Evolutionary conservation across 2,113 vertebrate genomes (phyloP), one percentile per base, ranked within the genome.

Genomic region (Alouatta palliata): DNA sequence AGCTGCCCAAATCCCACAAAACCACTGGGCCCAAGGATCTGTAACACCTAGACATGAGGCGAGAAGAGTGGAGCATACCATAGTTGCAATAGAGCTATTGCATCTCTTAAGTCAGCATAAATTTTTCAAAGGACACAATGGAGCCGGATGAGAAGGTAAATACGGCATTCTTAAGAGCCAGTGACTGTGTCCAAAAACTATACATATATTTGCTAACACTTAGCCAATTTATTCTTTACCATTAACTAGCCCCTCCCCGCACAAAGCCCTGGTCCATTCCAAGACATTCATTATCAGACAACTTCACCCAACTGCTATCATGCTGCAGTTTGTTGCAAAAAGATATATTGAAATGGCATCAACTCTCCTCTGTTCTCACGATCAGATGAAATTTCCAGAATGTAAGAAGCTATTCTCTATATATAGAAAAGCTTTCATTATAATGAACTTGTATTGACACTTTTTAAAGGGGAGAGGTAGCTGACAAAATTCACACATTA

Each of bases 251-350:
- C 27, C 52, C 21, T 61, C 23, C 79, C 45, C 75, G 27, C 3
- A 17, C 14, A 35, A 32, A 32, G 77, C 81, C 23, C 25, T 81
- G 27, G 94, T 96, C 45, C 49, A 40, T 49, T 87, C 49, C 49
- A 95, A 68, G 40, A 80, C 76, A 6, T 12, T 77, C 81, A 37
- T 93, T 90, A 66, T 82, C 54, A 88, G 84, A 96, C 10, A 75
- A 7, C 77, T 89, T 89, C 30, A 23, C 11, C 47, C n/a, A 73
- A 56, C 90, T 73, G 82, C 32, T 87, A 92, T 85, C 68, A 81
- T 93, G 98, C 97, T 92, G 32, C 87, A 92, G 37, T 75, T n/a
- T 90, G 84, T n/a, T 85, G 6, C 52, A 90, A 71, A 76, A 58
- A 81, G 54, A 90, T 56, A 43, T 64, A 86, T 1, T 80, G 68